Evolutionary conservation across 2,797 vertebrate species (phyloP), one percentile per base, ranked within the genome.

Genomic region (Rousettus madagascariensis): DNA sequence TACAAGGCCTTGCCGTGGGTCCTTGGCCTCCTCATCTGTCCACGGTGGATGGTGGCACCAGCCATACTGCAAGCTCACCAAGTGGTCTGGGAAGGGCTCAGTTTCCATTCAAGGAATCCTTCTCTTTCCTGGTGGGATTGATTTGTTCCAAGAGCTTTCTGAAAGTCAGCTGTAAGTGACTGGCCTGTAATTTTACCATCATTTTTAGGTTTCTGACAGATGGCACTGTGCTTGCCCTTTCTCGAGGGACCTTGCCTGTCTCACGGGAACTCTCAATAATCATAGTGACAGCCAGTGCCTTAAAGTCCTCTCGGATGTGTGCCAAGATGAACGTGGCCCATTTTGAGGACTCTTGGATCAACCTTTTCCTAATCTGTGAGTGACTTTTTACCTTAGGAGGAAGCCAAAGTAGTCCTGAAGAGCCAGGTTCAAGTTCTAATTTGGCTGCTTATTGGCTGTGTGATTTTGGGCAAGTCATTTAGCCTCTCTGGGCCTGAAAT

Each of bases 321-420:
- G 94, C 90, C 95, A 92, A 96, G 84, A 71, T n/a, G 33, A 78
- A 90, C 71, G 77, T 49, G 82, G 84, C 82, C 72, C 87, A 92
- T 96, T 96, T 88, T 93, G 94, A 97, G 88, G 95, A 96, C 93
- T 96, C 84, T 91, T 94, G 69, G 75, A 69, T 85, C 72, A 63
- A n/a, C 51, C 87, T n/a, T 63, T 95, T 90, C 69, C 36, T 78
- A 85, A 51, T 53, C 61, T 43, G 55, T 88, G 65, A 84, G 69
- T 71, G 86, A 72, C 26, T 96, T 92, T 97, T 59, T 77, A 82
- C n/a, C 30, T 63, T n/a, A 36, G 43, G 55, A 82, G 65, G 68
- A 92, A 82, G 74, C 65, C 79, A 79, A 72, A 90, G 93, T 82
- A 36, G 46, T 69, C 75, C 20, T 4, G 33, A 94, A 61, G 68